phyloP scores from a whole-genome alignment of 2,797 vertebrate genomes.

The Forpus xanthops region DNA sequence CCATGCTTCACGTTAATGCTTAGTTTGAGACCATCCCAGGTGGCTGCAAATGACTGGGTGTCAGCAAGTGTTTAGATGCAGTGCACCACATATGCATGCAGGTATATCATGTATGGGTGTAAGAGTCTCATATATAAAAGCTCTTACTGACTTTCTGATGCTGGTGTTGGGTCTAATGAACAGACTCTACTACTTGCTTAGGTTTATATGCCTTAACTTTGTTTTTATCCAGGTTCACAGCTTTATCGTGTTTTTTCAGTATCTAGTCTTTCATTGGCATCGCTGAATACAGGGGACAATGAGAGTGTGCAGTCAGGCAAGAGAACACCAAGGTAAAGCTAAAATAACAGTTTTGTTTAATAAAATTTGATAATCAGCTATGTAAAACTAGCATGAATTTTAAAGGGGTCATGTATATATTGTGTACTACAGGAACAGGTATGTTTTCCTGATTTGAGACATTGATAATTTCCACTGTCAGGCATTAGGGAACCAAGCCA shows the following conservation, averaged over 20 bases:
- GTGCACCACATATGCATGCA: slow-evolving; percentile 46
- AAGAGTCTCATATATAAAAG: background rate
- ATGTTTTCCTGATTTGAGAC: background rate
- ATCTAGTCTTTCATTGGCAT: slow-evolving; percentile 94
- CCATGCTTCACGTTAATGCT: background rate
- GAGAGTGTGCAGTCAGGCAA: slow-evolving; percentile 91
- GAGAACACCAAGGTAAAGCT: slow-evolving; percentile 89
- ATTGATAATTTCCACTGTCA: background rate
- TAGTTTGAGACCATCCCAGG: background rate
- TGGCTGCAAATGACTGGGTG: background rate
- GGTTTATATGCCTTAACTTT: slow-evolving; percentile 67
- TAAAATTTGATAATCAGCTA: background rate
- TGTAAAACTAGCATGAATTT: slow-evolving; percentile 16
- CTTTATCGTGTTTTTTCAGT: slow-evolving; percentile 90
- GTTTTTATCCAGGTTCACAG: slow-evolving; percentile 84
- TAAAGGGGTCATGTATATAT: background rate
- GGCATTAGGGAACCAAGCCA: background rate
- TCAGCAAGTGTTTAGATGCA: background rate
- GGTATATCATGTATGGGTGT: slow-evolving; percentile 6
- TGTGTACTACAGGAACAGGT: background rate
- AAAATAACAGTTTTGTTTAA: background rate
- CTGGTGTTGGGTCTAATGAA: slow-evolving; percentile 66
- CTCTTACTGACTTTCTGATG: background rate
- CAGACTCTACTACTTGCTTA: slow-evolving; percentile 66
- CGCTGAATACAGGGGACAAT: slow-evolving; percentile 90